Conservation (phyloP, 1,140 invertebrate genomes). For the Drosophila ohnishii region DNA sequence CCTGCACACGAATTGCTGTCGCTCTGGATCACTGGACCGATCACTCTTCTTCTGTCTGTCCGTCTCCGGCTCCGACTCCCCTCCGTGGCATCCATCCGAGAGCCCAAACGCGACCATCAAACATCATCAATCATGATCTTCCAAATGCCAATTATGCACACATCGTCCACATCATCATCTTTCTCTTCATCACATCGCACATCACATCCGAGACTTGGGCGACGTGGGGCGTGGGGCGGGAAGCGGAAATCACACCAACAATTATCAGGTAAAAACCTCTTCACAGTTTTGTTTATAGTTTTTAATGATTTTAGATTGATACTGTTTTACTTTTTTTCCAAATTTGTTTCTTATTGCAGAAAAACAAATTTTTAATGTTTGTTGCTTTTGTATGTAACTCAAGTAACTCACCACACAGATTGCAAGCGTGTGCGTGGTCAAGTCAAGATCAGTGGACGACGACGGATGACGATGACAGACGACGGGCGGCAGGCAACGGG, state of each 20-base stretch:
- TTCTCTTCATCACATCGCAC: constrained; percentile 51
- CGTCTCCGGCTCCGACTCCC: constrained; percentile 13
- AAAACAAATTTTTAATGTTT: constrained; percentile 74
- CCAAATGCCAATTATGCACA: constrained; percentile 43
- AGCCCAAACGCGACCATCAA: constrained; percentile 44
- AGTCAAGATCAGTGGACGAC: constrained; percentile 65
- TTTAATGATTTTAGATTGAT: constrained; percentile 27
- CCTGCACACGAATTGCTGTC: constrained; percentile 61
- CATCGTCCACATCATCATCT: constrained; percentile 52
- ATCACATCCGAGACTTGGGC: constrained; percentile 43
- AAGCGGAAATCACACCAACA: constrained; percentile 80
- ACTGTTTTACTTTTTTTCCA: constrained; percentile 47
- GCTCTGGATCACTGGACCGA: constrained; percentile 31
- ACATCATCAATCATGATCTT: constrained; percentile 46
- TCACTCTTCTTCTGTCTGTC: constrained; percentile 13
- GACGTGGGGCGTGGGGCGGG: constrained; percentile 68
- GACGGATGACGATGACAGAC: constrained; percentile 58
- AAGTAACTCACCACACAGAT: constrained; percentile 75
- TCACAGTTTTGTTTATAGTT: constrained; percentile 46
- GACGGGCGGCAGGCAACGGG: constrained; percentile 12
- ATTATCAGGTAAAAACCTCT: constrained; percentile 76
- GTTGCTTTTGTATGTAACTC: constrained; percentile 50
- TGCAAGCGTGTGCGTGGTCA: constrained; percentile 73
- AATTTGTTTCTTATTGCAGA: constrained; percentile 74
- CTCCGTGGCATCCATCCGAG: constrained; percentile 38